Base-by-base conservation (phyloP, 2,888 invertebrate species). In the Chymomyza amoena region DNA sequence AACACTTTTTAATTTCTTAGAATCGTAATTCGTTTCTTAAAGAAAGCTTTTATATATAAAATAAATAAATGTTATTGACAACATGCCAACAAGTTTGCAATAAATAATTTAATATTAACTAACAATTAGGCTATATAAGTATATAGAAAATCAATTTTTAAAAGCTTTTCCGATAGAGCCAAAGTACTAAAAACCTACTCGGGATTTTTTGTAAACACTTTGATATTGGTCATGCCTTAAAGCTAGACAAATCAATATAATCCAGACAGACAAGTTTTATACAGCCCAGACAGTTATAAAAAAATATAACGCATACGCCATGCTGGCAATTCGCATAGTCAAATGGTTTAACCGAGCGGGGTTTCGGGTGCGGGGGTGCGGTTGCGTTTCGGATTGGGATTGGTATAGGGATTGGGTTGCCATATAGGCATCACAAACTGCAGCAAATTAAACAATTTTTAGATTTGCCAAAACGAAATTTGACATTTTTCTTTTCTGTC, bases 371-470 rank as follows among this genome's bases (percentile, higher is more conserved):
- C 54, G 16, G 6, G 54, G 0, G 10, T 7, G 39, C 1, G 39
- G 28, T 6, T 32, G 7, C 32, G 7, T 32, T 32, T 32, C 4
- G 32, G 32, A 6, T 6, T 32, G 32, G 32, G 32, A 32, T 7
- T 9, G 51, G 32, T 2, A 6, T 6, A 7, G 32, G 32, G 32
- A 32, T 7, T 9, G 51, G 16, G 9, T 6, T 15, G 16, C 15
- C 16, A 54, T 18, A 54, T 54, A 54, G 32, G 15, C 28, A 13
- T 32, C 45, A 61, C 15, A 39, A 61, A 61, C 10, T 61, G 45
- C 16, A 74, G 83, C 72, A 89, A 84, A 84, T 84, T 89, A 84
- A 84, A 84, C 88, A 84, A 89, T 88, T 83, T 88, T 83, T 83
- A 84, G 89, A 84, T 87, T 74, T 72, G 59, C 72, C 63, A 78